These are phyloP conservation scores for Thoracochromis brauschi DNA, from an alignment of 2,113 vertebrate genomes.

Conservation along the genomic window DNA sequence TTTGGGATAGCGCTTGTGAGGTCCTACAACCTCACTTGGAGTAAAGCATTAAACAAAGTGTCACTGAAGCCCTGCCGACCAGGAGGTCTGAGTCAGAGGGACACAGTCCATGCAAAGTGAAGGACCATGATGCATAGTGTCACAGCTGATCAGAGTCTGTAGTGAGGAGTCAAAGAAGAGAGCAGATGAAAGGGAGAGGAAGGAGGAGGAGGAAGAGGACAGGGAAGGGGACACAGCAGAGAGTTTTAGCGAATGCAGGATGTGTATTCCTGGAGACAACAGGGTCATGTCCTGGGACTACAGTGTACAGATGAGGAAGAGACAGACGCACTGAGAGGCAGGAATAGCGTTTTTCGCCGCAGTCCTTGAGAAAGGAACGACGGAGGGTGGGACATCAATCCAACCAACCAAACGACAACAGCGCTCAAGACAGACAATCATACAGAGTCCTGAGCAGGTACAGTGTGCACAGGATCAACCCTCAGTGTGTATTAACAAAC, in stretches of 20 bases:
- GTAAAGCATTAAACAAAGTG: slow-evolving; percentile 84
- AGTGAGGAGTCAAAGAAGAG: slow-evolving; percentile 25
- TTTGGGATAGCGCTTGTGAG: slow-evolving; percentile 99
- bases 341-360: slow-evolving; percentile 20
- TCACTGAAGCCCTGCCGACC: slow-evolving; percentile 74
- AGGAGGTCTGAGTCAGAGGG: slow-evolving; percentile 68
- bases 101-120: slow-evolving; percentile 83
- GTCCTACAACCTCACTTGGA: slow-evolving; percentile 85
- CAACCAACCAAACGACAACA: slow-evolving; percentile 15
- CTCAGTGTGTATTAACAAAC: slow-evolving; percentile 82
- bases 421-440: slow-evolving; percentile 50
- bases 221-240: slow-evolving; percentile 14
- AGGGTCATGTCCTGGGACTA: slow-evolving; percentile 26
- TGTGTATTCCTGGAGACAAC: slow-evolving; percentile 49
- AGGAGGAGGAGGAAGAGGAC: neutral
- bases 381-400: neutral
- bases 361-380: slow-evolving; percentile 9
- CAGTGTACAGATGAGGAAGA: slow-evolving; percentile 32
- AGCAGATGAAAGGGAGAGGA: neutral
- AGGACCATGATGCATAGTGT: slow-evolving; percentile 97
- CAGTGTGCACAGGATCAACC: slow-evolving; percentile 79
- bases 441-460: slow-evolving; percentile 78
- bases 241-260: slow-evolving; percentile 1
- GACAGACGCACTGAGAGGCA: slow-evolving; percentile 21
- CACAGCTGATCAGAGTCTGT: slow-evolving; percentile 81